Evolutionary conservation across 2,797 vertebrate species (phyloP).

Genomic region (Dallia pectoralis): DNA sequence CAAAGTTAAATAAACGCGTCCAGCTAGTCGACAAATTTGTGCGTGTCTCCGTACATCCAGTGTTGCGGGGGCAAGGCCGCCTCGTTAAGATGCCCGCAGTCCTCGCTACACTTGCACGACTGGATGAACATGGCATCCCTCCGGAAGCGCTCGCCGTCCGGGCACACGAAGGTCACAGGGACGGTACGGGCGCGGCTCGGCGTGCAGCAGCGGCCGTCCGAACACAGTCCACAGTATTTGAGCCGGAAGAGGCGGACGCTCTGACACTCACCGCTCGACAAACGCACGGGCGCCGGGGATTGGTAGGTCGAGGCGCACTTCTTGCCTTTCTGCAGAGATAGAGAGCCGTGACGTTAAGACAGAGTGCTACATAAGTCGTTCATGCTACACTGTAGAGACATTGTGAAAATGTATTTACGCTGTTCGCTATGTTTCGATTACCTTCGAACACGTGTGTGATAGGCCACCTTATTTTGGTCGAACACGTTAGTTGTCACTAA

Average conservation of each 20-base stretch:
- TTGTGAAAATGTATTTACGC: background rate
- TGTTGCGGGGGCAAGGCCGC: slow-evolving; percentile 64
- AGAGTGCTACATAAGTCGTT: too few relatives aligned
- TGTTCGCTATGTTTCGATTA: background rate
- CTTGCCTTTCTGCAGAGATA: slow-evolving; percentile 60
- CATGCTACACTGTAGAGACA: background rate
- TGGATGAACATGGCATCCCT: slow-evolving; percentile 72
- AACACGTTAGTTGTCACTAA: background rate
- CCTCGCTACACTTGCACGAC: slow-evolving; percentile 70
- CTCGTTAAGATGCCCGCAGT: slow-evolving; percentile 69
- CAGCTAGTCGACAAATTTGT: slow-evolving; percentile 66
- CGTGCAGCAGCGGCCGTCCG: slow-evolving; percentile 68
- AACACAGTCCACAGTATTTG: slow-evolving; percentile 70
- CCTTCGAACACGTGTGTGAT: background rate
- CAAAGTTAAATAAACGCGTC: background rate
- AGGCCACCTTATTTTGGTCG: background rate
- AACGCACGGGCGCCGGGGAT: slow-evolving; percentile 49
- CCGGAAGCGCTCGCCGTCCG: slow-evolving; percentile 62
- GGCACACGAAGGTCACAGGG: slow-evolving; percentile 67
- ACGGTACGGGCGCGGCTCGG: slow-evolving; percentile 67
- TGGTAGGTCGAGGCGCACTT: slow-evolving; percentile 68
- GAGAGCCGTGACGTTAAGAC: background rate
- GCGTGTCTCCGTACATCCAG: slow-evolving; percentile 72
- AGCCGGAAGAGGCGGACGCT: slow-evolving; percentile 69
- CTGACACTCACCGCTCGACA: slow-evolving; percentile 68